Conservation (phyloP, 2,888 invertebrate genomes). For the Panorpa germanica region DNA sequence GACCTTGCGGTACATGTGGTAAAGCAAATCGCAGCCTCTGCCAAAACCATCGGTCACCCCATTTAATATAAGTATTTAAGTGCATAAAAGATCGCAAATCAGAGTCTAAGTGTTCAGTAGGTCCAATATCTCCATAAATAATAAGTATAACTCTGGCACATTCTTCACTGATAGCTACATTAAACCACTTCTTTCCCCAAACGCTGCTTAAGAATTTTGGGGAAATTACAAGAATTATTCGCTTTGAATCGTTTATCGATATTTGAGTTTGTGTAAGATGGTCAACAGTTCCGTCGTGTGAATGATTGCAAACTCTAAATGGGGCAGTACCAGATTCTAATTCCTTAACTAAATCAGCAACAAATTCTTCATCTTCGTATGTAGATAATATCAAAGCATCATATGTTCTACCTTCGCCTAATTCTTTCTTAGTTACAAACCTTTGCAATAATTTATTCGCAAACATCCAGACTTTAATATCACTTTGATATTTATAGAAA, state of each 20-base stretch:
- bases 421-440: slow-evolving; percentile 45
- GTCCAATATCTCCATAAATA: slow-evolving; percentile 48
- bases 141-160: slow-evolving; percentile 52
- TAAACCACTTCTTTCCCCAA: slow-evolving; percentile 60
- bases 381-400: slow-evolving; percentile 72
- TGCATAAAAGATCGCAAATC: slow-evolving; percentile 50
- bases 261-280: slow-evolving; percentile 56
- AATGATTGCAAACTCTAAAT: slow-evolving; percentile 53
- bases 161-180: slow-evolving; percentile 44
- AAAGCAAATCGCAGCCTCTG: slow-evolving; percentile 53
- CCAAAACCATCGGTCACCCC: slow-evolving; percentile 75
- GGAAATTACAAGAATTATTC: slow-evolving; percentile 50
- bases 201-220: slow-evolving; percentile 53
- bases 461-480: slow-evolving; percentile 49
- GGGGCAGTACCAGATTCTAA: slow-evolving; percentile 41
- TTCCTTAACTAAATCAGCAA: slow-evolving; percentile 40
- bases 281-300: slow-evolving; percentile 54
- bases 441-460: slow-evolving; percentile 38
- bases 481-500: slow-evolving; percentile 35
- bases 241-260: slow-evolving; percentile 47
- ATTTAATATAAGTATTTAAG: slow-evolving; percentile 62
- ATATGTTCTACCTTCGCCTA: slow-evolving; percentile 41
- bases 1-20: slow-evolving; percentile 30
- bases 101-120: slow-evolving; percentile 38
- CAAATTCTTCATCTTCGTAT: slow-evolving; percentile 53